A percentile compares a stretch with the other conserved stretches of the same genome.
Conservation (phyloP, 2,797 vertebrate species). For the Lerista edwardsae region DNA sequence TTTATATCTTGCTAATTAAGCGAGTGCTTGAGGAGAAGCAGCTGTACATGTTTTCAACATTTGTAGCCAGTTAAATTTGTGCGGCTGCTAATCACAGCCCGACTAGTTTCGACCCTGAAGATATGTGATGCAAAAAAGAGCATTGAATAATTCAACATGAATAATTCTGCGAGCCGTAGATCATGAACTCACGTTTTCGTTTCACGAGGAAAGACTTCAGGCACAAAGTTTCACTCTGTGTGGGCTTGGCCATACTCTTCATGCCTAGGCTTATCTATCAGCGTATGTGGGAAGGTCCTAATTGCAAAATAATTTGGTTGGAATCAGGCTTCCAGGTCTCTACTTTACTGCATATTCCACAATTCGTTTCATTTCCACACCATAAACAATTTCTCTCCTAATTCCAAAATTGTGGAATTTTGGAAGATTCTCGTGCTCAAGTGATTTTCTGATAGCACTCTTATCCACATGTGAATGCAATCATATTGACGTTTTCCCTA, state of each 20-base stretch:
- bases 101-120: slow-evolving; percentile 57
- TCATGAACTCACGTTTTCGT: slow-evolving; percentile 69
- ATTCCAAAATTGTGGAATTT: slow-evolving; percentile 68
- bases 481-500: slow-evolving; percentile 73
- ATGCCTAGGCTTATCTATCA: slow-evolving; percentile 73
- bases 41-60: slow-evolving; percentile 37
- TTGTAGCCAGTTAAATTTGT: slow-evolving; percentile 27
- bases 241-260: slow-evolving; percentile 67
- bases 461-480: slow-evolving; percentile 56
- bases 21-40: slow-evolving; percentile 42
- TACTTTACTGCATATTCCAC: slow-evolving; percentile 76
- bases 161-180: slow-evolving; percentile 73
- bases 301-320: slow-evolving; percentile 79
- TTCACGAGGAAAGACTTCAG: slow-evolving; percentile 66
- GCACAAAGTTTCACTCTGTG: slow-evolving; percentile 73
- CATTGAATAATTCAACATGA: slow-evolving; percentile 78
- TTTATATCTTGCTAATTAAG: slow-evolving; percentile 42
- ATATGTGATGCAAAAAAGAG: slow-evolving; percentile 56
- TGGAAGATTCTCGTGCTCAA: slow-evolving; percentile 55
- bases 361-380: slow-evolving; percentile 78
- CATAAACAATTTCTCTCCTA: slow-evolving; percentile 78
- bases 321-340: slow-evolving; percentile 75
- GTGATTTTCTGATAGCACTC: slow-evolving; percentile 63
- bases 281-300: slow-evolving; percentile 77
- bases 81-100: slow-evolving; percentile 50